Conservation (phyloP, 2,888 invertebrate species). For the Cryptophagus acutangulus region DNA sequence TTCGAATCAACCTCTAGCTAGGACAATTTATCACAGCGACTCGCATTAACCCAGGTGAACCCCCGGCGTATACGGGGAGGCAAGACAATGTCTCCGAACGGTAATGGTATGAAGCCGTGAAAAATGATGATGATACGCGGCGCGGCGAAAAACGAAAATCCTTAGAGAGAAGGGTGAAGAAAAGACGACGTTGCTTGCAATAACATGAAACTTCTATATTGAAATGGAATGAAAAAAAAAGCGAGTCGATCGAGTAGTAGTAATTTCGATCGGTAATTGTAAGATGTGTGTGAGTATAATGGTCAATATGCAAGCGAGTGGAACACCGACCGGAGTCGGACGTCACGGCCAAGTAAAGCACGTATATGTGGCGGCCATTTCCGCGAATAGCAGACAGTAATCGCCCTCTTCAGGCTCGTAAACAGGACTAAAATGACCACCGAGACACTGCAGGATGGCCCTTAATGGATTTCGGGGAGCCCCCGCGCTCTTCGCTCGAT, state of each 20-base stretch:
- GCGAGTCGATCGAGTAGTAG: conserved; percentile 3
- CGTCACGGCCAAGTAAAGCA: conserved; percentile 35
- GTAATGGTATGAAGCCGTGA: conserved; percentile 47
- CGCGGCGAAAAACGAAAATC: conserved; percentile 42
- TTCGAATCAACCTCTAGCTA: conserved; percentile 31
- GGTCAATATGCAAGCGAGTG: conserved; percentile 40
- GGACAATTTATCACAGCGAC: conserved; percentile 48
- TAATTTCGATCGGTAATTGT: too few relatives aligned
- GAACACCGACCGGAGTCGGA: conserved; percentile 33
- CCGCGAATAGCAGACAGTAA: conserved; percentile 45
- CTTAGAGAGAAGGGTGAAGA: conserved; percentile 22
- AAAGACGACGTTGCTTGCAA: not conserved
- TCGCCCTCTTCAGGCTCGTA: conserved; percentile 48
- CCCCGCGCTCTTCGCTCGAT: conserved; percentile 26
- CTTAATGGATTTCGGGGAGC: conserved; percentile 45
- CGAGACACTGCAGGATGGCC: conserved; percentile 45
- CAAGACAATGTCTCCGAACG: conserved; percentile 46
- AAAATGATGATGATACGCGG: conserved; percentile 48
- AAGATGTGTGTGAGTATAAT: conserved; percentile 8
- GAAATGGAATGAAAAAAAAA: conserved; percentile 1
- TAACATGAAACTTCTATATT: not conserved
- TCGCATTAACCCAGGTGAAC: conserved; percentile 49
- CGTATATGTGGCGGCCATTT: conserved; percentile 41
- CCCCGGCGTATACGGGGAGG: conserved; percentile 31
- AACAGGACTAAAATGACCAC: conserved; percentile 46